These are phyloP conservation scores for Chroicocephalus ridibundus DNA, from an alignment of 2,113 vertebrate species.

Conservation along the genomic window DNA sequence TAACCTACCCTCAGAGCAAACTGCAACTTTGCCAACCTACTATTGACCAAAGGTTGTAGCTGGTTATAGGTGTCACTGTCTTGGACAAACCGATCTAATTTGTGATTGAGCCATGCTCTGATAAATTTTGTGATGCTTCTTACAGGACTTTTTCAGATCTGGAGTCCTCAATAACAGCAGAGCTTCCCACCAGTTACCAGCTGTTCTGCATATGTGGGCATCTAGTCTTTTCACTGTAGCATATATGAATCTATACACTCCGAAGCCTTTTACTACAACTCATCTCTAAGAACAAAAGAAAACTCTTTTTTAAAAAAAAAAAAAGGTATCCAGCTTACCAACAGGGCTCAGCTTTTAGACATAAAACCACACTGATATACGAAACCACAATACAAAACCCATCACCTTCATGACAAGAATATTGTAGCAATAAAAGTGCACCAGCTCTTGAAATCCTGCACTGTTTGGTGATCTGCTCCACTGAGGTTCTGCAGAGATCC, in stretches of 20 bases:
- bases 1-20: not conserved
- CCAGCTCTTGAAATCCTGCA: constrained; percentile 54
- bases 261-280: not conserved
- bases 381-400: constrained; percentile 20
- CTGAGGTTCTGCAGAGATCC: constrained; percentile 20
- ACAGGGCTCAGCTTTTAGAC: not conserved
- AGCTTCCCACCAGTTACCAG: not conserved
- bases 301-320: not conserved
- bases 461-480: constrained; percentile 50
- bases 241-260: not conserved
- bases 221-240: not conserved
- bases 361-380: not conserved
- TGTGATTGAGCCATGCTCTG: not conserved
- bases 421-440: constrained; percentile 38
- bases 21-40: not conserved
- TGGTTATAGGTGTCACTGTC: not conserved
- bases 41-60: not conserved
- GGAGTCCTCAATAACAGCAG: not conserved
- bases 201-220: not conserved
- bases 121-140: not conserved
- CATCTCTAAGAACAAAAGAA: not conserved
- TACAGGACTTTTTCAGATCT: not conserved
- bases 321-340: not conserved
- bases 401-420: constrained; percentile 14
- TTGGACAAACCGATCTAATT: not conserved